These are phyloP conservation scores for Oophaga pumilio DNA, from an alignment of 2,113 vertebrate genomes.

Conservation along the genomic window DNA sequence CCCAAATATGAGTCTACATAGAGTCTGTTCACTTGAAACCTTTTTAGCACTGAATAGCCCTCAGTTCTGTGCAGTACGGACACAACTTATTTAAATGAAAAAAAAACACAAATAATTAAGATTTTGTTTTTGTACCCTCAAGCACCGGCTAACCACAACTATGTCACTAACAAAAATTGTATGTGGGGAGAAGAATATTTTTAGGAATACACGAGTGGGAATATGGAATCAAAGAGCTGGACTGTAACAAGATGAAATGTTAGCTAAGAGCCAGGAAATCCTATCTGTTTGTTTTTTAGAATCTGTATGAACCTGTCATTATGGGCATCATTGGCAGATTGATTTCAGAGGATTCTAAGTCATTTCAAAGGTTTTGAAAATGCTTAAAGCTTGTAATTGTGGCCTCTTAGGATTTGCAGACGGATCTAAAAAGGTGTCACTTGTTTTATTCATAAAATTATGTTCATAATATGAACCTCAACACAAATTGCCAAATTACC, in stretches of 20 bases:
- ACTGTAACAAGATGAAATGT: neutral
- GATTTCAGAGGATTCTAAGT: neutral
- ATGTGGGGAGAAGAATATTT: constrained; percentile 41
- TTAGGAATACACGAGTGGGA: constrained; percentile 18
- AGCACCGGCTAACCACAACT: constrained; percentile 33
- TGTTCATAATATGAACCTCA: too few relatives aligned
- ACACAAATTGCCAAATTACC: too few relatives aligned
- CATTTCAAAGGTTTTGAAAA: neutral
- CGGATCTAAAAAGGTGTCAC: too few relatives aligned
- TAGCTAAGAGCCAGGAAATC: neutral
- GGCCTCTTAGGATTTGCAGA: neutral
- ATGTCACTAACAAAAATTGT: constrained; percentile 50
- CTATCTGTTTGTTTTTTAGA: neutral
- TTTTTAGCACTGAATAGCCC: constrained; percentile 6
- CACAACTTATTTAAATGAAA: constrained; percentile 39
- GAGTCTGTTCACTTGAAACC: neutral
- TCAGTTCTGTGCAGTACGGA: constrained; percentile 30
- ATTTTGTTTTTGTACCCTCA: constrained; percentile 35
- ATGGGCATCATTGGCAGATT: neutral
- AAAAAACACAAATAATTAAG: constrained; percentile 41
- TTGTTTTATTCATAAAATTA: too few relatives aligned
- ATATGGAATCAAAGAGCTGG: constrained; percentile 29
- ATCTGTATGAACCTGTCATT: neutral
- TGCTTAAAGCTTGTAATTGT: neutral
- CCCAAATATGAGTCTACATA: constrained; percentile 21